Evolutionary conservation across 2,113 vertebrate genomes (phyloP).

Genomic region (Prionailurus bengalensis): DNA sequence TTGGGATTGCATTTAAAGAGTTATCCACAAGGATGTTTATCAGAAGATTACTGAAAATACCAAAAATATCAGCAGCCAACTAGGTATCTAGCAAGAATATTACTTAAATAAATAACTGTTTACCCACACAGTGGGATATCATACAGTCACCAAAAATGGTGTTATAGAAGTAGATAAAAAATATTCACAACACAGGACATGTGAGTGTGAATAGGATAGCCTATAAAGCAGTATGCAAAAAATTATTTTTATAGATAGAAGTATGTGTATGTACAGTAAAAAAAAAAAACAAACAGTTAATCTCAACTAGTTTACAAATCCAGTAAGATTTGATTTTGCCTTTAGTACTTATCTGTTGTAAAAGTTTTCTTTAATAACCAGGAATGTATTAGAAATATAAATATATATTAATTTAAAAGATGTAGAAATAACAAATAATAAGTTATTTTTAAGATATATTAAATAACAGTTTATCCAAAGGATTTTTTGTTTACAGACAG

Average conservation of each 20-base stretch:
- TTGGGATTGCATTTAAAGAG: neutral
- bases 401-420: neutral
- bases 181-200: neutral
- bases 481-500: neutral
- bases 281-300: neutral
- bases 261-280: neutral
- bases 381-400: neutral
- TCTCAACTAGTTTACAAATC: neutral
- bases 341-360: neutral
- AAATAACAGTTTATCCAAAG: neutral
- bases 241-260: neutral
- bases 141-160: neutral
- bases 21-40: neutral
- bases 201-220: neutral
- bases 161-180: neutral
- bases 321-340: neutral
- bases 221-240: neutral
- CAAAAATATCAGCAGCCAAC: neutral
- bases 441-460: neutral
- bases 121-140: neutral
- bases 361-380: neutral
- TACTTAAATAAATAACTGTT: neutral
- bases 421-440: neutral
- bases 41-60: neutral
- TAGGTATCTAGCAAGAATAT: neutral